Percentiles rank a stretch among this genome's conserved stretches.
Conservation (phyloP, 2,797 vertebrate genomes). For the Thripadectes ignobilis region DNA sequence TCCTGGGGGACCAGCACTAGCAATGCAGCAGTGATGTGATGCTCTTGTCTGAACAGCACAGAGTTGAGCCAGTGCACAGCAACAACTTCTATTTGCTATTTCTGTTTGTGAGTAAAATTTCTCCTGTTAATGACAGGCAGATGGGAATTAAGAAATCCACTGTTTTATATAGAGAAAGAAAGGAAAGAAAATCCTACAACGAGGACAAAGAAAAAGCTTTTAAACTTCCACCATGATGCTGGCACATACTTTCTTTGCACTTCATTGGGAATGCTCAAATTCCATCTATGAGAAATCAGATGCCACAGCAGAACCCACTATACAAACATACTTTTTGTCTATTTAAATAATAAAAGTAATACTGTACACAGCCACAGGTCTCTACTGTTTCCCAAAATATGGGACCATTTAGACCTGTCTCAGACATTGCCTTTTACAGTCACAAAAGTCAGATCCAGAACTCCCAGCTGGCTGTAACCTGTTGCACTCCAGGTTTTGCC, state of each 20-base stretch:
- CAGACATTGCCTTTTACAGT: neutral
- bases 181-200: neutral
- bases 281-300: neutral
- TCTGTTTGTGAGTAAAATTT: neutral
- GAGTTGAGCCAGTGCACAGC: neutral
- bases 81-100: neutral
- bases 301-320: neutral
- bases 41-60: neutral
- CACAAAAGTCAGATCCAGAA: neutral
- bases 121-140: neutral
- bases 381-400: neutral
- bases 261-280: neutral
- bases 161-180: neutral
- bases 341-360: neutral
- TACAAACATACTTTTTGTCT: neutral
- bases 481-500: neutral
- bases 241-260: neutral
- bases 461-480: neutral
- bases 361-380: neutral
- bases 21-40: neutral
- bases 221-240: neutral
- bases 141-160: neutral
- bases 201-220: neutral
- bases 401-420: neutral
- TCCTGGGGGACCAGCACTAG: neutral